These are phyloP conservation scores for Planiliza haematocheilus DNA, from an alignment of 2,113 vertebrate species.

Conservation along the genomic window DNA sequence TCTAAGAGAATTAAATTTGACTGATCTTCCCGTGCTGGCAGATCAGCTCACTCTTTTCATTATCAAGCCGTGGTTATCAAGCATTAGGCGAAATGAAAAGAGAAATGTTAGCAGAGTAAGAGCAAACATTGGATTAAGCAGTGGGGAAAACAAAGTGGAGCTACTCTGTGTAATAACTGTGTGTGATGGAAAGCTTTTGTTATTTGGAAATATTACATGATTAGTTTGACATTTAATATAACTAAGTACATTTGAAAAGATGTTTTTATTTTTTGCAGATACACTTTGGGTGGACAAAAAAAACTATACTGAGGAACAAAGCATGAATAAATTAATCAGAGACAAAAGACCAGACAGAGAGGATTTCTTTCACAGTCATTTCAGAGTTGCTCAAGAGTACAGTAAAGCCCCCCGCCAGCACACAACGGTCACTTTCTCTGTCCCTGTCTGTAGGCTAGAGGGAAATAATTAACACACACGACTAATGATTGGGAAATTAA, in stretches of 20 bases:
- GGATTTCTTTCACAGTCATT: conserved; percentile 35
- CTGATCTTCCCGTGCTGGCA: conserved; percentile 24
- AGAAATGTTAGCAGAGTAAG: background rate
- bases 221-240: no score
- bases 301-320: background rate
- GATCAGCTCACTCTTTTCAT: conserved; percentile 27
- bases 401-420: conserved; percentile 12
- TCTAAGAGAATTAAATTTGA: conserved; percentile 35
- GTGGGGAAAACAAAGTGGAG: background rate
- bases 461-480: conserved; percentile 10
- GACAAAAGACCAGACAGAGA: conserved; percentile 13
- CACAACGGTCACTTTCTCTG: conserved; percentile 30
- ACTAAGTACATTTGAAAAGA: background rate
- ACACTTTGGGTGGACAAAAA: background rate
- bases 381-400: conserved; percentile 22
- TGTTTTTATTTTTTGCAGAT: background rate
- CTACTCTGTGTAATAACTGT: no score
- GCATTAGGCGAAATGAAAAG: conserved; percentile 13
- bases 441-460: background rate
- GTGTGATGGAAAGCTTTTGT: no score
- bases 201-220: no score
- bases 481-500: conserved; percentile 41
- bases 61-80: conserved; percentile 21
- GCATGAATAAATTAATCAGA: background rate
- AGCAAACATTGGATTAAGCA: background rate